These are phyloP conservation scores for Tetraneura akinire DNA, from an alignment of 1,140 invertebrate genomes.

Conservation along the genomic window DNA sequence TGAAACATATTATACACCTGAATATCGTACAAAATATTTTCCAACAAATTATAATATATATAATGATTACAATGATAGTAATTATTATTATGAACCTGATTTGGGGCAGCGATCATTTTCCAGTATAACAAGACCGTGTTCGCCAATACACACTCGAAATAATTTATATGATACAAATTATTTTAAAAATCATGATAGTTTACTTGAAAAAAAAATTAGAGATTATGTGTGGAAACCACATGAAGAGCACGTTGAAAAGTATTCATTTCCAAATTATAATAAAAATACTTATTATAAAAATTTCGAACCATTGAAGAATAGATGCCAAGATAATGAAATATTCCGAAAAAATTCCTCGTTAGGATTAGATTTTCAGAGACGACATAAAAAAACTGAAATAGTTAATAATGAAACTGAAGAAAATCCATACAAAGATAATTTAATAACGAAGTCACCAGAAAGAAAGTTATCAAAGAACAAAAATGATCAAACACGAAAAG, in stretches of 20 bases:
- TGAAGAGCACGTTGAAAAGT: background rate
- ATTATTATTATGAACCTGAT: constrained; percentile 20
- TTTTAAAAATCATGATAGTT: background rate
- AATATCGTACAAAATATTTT: constrained; percentile 7
- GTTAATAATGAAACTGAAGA: background rate
- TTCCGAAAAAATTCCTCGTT: background rate
- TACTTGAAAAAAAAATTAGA: constrained; percentile 38
- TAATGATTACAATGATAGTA: background rate
- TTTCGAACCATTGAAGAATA: background rate
- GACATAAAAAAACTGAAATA: background rate
- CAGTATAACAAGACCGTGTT: constrained; percentile 32
- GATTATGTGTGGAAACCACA: constrained; percentile 35
- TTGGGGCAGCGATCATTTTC: background rate
- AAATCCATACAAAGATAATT: background rate
- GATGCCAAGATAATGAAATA: background rate
- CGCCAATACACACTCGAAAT: constrained; percentile 20
- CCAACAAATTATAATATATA: constrained; percentile 18
- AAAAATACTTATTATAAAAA: background rate
- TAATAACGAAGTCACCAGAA: background rate
- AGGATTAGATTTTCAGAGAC: background rate
- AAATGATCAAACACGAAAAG: background rate
- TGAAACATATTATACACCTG: background rate
- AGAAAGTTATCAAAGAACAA: background rate
- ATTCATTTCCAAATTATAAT: background rate
- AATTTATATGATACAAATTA: background rate